Percentiles rank a stretch among this genome's conserved stretches.
Conservation (phyloP, 2,888 invertebrate genomes). For the Rhogogaster chlorosoma region DNA sequence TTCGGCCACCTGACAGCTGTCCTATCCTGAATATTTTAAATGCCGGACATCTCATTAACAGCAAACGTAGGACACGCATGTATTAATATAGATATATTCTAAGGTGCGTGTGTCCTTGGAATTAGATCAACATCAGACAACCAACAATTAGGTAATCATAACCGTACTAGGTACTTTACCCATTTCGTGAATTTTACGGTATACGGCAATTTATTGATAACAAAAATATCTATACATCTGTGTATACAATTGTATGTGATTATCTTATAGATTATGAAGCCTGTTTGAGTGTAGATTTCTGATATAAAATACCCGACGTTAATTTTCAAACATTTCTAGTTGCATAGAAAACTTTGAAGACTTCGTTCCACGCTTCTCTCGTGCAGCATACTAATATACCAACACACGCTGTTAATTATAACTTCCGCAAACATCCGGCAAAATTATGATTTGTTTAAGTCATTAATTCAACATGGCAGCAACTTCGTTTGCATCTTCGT, state of each 20-base stretch:
- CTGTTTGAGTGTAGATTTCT: background rate
- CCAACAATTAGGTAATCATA: background rate
- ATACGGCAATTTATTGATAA: background rate
- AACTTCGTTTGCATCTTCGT: background rate
- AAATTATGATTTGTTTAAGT: conserved; percentile 21
- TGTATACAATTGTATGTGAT: background rate
- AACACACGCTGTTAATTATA: background rate
- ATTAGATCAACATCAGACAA: background rate
- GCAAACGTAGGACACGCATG: background rate
- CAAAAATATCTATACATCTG: background rate
- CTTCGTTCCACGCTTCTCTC: background rate
- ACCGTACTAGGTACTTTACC: background rate
- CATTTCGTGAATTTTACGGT: background rate
- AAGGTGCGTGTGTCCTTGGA: background rate
- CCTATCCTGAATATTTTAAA: conserved; percentile 3
- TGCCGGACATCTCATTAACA: background rate
- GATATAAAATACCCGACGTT: background rate
- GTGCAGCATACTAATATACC: background rate
- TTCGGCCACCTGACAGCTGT: background rate
- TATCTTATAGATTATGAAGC: background rate
- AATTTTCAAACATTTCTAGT: background rate
- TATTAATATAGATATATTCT: background rate
- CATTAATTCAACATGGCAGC: background rate
- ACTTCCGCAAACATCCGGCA: background rate
- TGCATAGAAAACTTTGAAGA: background rate